Conservation (phyloP, 2,888 invertebrate species). For the Netelia melanura region DNA sequence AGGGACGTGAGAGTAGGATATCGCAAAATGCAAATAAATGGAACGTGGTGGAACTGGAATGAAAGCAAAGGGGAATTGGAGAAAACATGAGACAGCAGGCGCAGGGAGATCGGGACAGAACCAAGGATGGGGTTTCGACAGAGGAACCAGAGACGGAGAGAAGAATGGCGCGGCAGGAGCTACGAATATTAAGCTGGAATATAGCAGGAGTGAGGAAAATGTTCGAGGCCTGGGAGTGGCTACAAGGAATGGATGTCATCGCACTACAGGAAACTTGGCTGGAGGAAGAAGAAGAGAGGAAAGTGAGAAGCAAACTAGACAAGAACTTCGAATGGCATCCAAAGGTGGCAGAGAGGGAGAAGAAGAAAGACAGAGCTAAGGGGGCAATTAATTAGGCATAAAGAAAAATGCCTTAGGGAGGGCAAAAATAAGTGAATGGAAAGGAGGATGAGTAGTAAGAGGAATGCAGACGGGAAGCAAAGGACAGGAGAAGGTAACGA, state of each 20-base stretch:
- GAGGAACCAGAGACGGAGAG: not conserved
- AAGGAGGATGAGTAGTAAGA: not conserved
- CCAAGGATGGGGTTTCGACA: not conserved
- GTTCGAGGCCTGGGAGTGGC: not conserved
- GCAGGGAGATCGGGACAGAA: not conserved
- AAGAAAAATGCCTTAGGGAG: not conserved
- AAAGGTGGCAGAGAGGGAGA: conserved; percentile 1
- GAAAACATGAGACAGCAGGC: conserved; percentile 16
- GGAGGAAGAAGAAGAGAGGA: not conserved
- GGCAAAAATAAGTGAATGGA: not conserved
- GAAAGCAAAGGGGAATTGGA: not conserved
- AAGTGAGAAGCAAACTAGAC: not conserved
- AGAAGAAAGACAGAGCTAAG: not conserved
- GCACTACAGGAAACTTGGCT: not conserved
- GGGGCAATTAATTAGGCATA: conserved; percentile 12
- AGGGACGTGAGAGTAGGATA: conserved; percentile 3
- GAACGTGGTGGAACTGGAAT: conserved; percentile 24
- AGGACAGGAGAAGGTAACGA: not conserved
- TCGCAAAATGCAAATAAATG: conserved; percentile 21
- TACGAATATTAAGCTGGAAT: not conserved
- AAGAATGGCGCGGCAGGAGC: not conserved
- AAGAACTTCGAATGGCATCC: not conserved
- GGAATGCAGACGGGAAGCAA: not conserved
- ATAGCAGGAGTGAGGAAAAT: not conserved
- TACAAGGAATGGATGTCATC: conserved; percentile 10